These are phyloP conservation scores for Potorous gilbertii DNA, from an alignment of 2,797 vertebrate genomes.

Conservation along the genomic window DNA sequence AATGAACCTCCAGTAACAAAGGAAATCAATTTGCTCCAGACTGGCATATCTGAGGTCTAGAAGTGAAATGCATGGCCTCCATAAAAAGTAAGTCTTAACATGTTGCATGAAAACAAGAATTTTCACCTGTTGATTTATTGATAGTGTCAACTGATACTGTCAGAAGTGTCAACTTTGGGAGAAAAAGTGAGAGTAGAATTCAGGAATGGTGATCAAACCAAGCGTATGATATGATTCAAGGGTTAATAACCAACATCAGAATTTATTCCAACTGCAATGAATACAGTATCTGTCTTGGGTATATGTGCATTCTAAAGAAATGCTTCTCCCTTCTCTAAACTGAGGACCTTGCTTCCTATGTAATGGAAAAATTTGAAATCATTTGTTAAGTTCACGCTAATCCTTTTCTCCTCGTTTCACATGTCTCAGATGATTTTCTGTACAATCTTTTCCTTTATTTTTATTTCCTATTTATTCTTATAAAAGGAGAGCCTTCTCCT, in stretches of 20 bases:
- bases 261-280: neutral
- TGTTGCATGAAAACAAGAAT: neutral
- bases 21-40: constrained; percentile 9
- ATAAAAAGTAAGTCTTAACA: neutral
- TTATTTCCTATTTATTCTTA: neutral
- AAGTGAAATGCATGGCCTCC: constrained; percentile 36
- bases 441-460: neutral
- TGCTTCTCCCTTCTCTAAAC: neutral
- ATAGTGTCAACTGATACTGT: neutral
- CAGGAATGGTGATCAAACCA: neutral
- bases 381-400: neutral
- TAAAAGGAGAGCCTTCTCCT: neutral
- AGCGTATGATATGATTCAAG: neutral
- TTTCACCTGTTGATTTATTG: constrained; percentile 22
- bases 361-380: neutral
- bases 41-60: neutral
- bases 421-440: neutral
- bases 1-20: constrained; percentile 13
- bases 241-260: neutral
- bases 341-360: neutral
- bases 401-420: neutral
- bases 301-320: neutral
- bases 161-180: neutral
- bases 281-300: neutral
- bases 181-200: neutral